These are phyloP conservation scores for Halichoerus grypus DNA, from an alignment of 2,113 vertebrate genomes.

Conservation along the genomic window DNA sequence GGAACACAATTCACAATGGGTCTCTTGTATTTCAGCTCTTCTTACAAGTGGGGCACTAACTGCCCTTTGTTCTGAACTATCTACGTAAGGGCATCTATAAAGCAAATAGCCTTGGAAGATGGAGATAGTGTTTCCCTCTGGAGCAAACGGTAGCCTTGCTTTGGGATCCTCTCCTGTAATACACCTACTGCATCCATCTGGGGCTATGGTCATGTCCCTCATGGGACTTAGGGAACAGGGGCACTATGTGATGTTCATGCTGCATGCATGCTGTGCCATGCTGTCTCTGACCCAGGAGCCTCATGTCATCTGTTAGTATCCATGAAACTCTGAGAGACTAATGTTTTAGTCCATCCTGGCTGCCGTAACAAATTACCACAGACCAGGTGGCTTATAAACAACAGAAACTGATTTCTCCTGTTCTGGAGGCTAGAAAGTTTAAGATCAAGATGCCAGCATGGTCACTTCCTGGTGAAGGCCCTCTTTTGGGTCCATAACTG, in stretches of 20 bases:
- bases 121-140: not conserved
- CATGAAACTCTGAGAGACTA: not conserved
- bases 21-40: not conserved
- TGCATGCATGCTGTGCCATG: not conserved
- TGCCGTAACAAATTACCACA: not conserved
- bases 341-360: not conserved
- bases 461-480: not conserved
- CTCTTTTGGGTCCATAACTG: not conserved
- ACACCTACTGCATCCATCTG: no score
- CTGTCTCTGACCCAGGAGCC: not conserved
- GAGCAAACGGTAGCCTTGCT: not conserved
- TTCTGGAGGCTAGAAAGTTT: not conserved
- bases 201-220: not conserved
- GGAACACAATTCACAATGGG: not conserved
- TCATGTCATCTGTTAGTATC: not conserved
- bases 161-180: not conserved
- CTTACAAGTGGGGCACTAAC: not conserved
- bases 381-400: not conserved
- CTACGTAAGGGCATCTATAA: not conserved
- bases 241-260: not conserved
- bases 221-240: not conserved
- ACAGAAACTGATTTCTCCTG: not conserved
- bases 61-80: not conserved
- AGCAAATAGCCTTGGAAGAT: not conserved
- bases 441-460: not conserved